Evolutionary conservation across 2,797 vertebrate species (phyloP), one percentile per base, ranked within the genome.

Genomic region (Myoxocephalus aenaeus): DNA sequence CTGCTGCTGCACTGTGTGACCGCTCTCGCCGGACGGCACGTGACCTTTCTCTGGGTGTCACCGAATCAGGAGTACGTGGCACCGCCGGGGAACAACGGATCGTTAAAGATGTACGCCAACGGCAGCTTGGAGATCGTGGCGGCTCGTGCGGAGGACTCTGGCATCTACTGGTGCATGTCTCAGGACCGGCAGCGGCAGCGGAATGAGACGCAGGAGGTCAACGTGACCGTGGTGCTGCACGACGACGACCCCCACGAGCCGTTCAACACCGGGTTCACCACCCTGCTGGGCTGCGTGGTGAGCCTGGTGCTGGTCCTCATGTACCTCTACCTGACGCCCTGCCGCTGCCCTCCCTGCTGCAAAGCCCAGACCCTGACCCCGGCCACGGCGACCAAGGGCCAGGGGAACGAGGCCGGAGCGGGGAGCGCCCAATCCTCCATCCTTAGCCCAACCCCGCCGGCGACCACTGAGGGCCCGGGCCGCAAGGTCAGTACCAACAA

Each of bases 181-280:
- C 86, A 90, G 2, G 95, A 96, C 83, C 86, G 80, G 72, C 84
- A 46, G 29, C 86, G 80, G 72, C 84, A 44, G 29, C 95, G 93
- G 75, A 98, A 97, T 14, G 94, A 97, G 79, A 95, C 96, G 0
- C 91, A 90, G 0, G 97, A 99, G 86, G 93, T 98, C 70, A 98
- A 98, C 0, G 91, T 99, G 75, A 98, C 96, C 0, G 95, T 99
- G 71, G 77, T 89, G 15, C 72, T 54, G 29, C 86, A 82, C 0
- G 86, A 42, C 1, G 86, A 70, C 0, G 72, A 80, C 1, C 2
- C 13, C 1, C 75, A 73, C 0, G 96, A 97, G 74, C 79, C 94
- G 17, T 99, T 99, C 92, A 99, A 96, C 93, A 99, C 98, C 0
- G 96, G 96, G 7, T 96, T 96, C 82, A 99, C 98, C 0, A 99